Evolutionary conservation across 2,888 invertebrate genomes (phyloP).

Genomic region (Monoplex corrugatus): DNA sequence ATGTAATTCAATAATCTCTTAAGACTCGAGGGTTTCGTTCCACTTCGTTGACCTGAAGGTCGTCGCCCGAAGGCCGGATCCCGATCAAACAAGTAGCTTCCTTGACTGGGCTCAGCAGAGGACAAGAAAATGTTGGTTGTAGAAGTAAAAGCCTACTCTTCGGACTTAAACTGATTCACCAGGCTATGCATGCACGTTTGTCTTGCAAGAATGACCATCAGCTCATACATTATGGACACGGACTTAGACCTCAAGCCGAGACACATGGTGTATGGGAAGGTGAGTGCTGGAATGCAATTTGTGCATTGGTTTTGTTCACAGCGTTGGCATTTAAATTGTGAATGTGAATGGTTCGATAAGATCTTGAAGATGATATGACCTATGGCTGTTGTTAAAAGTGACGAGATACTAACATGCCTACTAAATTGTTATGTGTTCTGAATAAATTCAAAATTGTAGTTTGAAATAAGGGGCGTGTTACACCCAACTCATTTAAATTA

Average conservation of each 20-base stretch:
- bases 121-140: slow-evolving; percentile 35
- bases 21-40: slow-evolving; percentile 32
- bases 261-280: slow-evolving; percentile 73
- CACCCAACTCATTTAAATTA: too few species aligned
- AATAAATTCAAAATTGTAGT: too few species aligned
- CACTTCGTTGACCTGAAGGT: slow-evolving; percentile 50
- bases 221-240: slow-evolving; percentile 68
- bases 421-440: too few species aligned
- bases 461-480: too few species aligned
- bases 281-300: slow-evolving; percentile 51
- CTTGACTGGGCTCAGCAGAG: slow-evolving; percentile 25
- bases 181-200: slow-evolving; percentile 51
- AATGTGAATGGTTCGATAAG: background rate
- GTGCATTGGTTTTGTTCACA: background rate
- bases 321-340: background rate
- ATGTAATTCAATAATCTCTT: background rate
- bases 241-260: slow-evolving; percentile 71
- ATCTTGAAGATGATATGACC: background rate
- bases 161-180: slow-evolving; percentile 32
- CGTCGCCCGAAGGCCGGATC: slow-evolving; percentile 49
- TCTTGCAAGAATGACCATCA: slow-evolving; percentile 70
- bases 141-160: background rate
- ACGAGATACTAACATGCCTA: too few species aligned
- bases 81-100: slow-evolving; percentile 42
- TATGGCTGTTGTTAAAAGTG: too few species aligned